Percentiles rank a stretch among this genome's conserved stretches.
These are phyloP conservation scores for Perca flavescens DNA, from an alignment of 2,113 vertebrate genomes.

Conservation along the genomic window DNA sequence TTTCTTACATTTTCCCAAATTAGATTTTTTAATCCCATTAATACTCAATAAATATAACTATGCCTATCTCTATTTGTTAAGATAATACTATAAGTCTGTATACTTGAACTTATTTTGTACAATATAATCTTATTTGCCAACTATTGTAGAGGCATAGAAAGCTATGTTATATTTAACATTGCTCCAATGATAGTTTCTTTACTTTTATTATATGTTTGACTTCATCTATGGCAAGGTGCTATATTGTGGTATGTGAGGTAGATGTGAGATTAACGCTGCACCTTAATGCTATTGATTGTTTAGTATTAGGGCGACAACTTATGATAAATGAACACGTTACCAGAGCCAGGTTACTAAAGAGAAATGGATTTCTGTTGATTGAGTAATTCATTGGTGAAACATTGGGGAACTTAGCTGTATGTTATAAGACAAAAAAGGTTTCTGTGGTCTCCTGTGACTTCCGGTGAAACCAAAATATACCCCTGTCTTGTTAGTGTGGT, in stretches of 20 bases:
- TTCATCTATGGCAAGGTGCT: not conserved
- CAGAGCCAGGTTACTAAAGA: not conserved
- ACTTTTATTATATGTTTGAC: slow-evolving; percentile 1
- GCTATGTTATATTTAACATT: not conserved
- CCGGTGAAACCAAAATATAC: not conserved
- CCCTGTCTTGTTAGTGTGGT: not conserved
- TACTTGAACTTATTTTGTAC: not conserved
- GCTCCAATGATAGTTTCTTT: not conserved
- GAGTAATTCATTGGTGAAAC: not conserved
- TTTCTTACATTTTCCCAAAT: slow-evolving; percentile 16
- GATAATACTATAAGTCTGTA: not conserved
- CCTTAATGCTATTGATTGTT: not conserved
- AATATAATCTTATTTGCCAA: not conserved
- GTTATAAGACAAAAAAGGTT: not conserved
- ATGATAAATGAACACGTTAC: not conserved
- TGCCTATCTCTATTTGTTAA: not conserved
- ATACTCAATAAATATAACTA: not conserved
- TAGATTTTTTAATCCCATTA: not conserved
- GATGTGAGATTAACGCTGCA: not conserved
- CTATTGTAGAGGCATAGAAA: not conserved
- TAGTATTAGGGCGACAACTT: not conserved
- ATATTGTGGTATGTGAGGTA: not conserved
- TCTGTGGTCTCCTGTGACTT: not conserved
- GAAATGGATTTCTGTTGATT: not conserved
- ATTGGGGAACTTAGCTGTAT: not conserved